phyloP scores from a whole-genome alignment of 2,113 vertebrate species.

The Cercopithecus mona region DNA sequence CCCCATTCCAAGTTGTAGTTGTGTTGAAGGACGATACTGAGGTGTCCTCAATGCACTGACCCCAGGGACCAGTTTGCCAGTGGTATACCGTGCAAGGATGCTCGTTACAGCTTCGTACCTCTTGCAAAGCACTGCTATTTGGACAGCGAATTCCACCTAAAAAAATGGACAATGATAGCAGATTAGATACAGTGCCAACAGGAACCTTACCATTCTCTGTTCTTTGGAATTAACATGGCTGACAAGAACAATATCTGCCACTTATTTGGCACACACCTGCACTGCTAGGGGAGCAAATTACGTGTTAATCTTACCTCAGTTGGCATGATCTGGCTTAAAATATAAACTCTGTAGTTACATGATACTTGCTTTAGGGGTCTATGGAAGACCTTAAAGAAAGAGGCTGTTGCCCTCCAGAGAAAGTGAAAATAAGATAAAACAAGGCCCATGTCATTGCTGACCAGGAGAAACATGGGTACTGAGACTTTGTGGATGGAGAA shows the following conservation, averaged over 20 bases:
- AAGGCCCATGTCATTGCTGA: background rate
- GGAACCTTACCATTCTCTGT: background rate
- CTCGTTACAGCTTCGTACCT: conserved; percentile 95
- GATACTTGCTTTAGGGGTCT: background rate
- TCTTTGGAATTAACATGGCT: background rate
- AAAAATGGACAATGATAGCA: conserved; percentile 60
- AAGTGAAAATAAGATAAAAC: background rate
- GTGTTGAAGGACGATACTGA: conserved; percentile 90
- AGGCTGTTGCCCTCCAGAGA: background rate
- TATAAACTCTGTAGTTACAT: background rate
- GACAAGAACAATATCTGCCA: background rate
- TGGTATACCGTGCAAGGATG: conserved; percentile 97
- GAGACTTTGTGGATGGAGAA: background rate
- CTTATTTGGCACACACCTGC: background rate
- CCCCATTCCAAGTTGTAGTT: conserved; percentile 82
- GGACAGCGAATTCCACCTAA: conserved; percentile 93
- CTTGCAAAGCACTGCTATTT: conserved; percentile 93
- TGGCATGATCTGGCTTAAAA: background rate
- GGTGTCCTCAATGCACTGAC: conserved; percentile 93
- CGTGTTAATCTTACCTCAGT: background rate
- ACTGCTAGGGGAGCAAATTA: background rate
- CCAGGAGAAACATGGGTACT: background rate
- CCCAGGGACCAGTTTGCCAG: conserved; percentile 96
- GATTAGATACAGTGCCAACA: background rate
- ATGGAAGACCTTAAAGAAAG: background rate